Evolutionary conservation across 2,888 invertebrate species (phyloP), one percentile per base, ranked within the genome.

Genomic region (Xestoiulus laeticollis): DNA sequence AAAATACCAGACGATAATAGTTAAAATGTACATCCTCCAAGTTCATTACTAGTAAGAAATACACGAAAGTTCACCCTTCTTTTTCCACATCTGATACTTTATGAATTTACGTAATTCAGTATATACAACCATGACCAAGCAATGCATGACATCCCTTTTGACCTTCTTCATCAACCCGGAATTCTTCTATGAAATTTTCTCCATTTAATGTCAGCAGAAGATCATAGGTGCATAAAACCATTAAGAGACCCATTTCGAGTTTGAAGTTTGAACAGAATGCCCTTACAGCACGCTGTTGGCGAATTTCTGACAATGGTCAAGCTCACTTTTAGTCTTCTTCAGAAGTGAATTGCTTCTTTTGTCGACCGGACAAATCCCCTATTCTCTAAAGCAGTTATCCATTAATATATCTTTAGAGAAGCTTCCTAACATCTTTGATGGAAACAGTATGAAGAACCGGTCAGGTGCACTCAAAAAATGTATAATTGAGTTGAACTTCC

Each of bases 391-490:
- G 68, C 68, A n/a, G 68, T 68, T 68, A 68, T 68, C 68, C 22
- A 68, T 68, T 68, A 68, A 68, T 68, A 68, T 68, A 68, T 59
- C 19, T 48, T 16, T 48, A 48, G 10, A 48, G n/a, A n/a, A 12
- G 53, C 53, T n/a, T 59, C 6, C 5, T n/a, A n/a, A n/a, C 53
- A n/a, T 59, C 1, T 22, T 26, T 22, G 59, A 8, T n/a, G 68
- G 68, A 68, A 68, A 26, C n/a, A 22, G 68, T 38, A 38, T 5
- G 22, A 22, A 68, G 68, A 48, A 68, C 68, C 22, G 68, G 68
- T 68, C 68, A 68, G 22, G 68, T 68, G 68, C 68, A 68, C 68
- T 68, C 68, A 68, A 68, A 68, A 68, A 68, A 68, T 68, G 68
- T 68, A 68, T 68, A 68, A 68, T 68, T 68, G 68, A 68, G 68